Base-by-base conservation (phyloP, 2,888 invertebrate genomes). In the Watsonalla cultraria region DNA sequence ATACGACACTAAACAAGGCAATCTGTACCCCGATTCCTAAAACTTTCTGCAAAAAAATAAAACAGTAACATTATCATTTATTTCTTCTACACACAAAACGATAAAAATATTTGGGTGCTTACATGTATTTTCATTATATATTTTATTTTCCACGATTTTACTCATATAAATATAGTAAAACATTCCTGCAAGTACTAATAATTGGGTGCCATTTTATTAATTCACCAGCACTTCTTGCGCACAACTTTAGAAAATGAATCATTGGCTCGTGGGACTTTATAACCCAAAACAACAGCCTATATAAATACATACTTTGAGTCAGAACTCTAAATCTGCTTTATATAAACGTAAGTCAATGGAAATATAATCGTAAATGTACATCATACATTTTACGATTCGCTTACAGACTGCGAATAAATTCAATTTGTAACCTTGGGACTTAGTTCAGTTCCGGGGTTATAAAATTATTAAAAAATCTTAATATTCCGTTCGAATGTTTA, bases 281-380 rank as follows among this genome's bases (percentile, higher is more conserved):
- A 37, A 49, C 49, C 6, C 9, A 39, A 49, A 49, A 49, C 49
- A 49, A 14, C 49, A 39, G 49, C 7, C 49, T 49, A 37, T 37
- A 24, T 37, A 49, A 49, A 49, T 42, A 49, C 37, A 14, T 37
- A 49, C 5, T 37, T 49, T 39, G 49, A 49, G 49, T 49, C 49
- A 49, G 37, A 15, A 9, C 15, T 49, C 49, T 49, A 49, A 49
- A 15, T 49, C 11, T 9, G 49, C 15, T 42, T 11, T 42, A 37
- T 48, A 13, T n/a, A 6, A 13, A n/a, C 14, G 46, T 46, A 15
- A 1, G 14, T 6, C 0, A 14, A 5, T 49, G 11, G 11, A 39
- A 37, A 11, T 13, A 14, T 35, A 48, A 49, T 13, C 14, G 15
- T 9, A 49, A 13, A 8, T 39, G 15, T 15, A 48, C 42, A 42